Conservation (phyloP, 2,888 invertebrate species). For the Calameuta idolon region DNA sequence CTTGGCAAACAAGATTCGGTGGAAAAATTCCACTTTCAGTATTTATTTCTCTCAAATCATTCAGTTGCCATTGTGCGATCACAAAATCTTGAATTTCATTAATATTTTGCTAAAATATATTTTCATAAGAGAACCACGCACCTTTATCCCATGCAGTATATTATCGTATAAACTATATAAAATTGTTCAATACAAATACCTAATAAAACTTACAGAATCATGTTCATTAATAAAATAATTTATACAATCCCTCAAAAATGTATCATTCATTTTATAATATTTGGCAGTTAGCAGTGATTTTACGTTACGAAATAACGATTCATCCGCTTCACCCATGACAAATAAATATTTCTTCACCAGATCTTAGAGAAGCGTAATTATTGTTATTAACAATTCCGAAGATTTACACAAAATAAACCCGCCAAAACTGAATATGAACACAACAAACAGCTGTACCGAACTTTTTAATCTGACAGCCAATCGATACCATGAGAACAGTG, state of each 20-base stretch:
- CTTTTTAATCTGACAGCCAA: background rate
- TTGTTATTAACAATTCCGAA: background rate
- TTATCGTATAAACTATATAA: background rate
- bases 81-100: conserved; percentile 72
- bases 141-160: background rate
- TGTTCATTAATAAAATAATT: conserved; percentile 52
- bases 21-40: conserved; percentile 74
- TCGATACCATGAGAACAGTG: too few species aligned
- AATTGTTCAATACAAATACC: background rate
- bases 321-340: background rate
- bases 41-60: conserved; percentile 74
- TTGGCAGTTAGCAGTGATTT: conserved; percentile 45
- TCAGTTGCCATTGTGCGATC: conserved; percentile 76
- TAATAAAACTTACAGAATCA: conserved; percentile 38
- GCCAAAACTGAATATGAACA: background rate
- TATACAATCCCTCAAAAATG: conserved; percentile 57
- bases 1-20: conserved; percentile 67
- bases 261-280: conserved; percentile 54
- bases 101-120: conserved; percentile 49
- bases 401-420: background rate
- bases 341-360: background rate
- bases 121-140: background rate
- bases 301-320: conserved; percentile 20
- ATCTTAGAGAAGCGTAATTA: background rate
- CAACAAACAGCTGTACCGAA: background rate